These are phyloP conservation scores for Petromus typicus DNA, from an alignment of 2,113 vertebrate genomes.

Conservation along the genomic window DNA sequence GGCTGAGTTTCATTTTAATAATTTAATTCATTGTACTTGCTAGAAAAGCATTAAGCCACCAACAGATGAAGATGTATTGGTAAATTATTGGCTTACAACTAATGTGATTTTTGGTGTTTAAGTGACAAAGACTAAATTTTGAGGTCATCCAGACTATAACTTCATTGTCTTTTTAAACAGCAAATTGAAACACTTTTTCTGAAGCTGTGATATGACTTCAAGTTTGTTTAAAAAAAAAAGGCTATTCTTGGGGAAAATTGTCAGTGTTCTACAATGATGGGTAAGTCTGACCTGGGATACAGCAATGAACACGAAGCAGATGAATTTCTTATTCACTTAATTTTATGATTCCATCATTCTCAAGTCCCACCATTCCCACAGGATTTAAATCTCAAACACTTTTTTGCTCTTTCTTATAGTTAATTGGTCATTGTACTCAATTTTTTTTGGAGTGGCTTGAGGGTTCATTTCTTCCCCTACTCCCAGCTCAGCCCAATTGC, in stretches of 20 bases:
- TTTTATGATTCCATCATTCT: background rate
- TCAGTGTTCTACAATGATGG: background rate
- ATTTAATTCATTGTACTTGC: background rate
- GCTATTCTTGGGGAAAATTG: background rate
- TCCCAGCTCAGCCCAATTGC: background rate
- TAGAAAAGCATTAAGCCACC: background rate
- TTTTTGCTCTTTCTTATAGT: background rate
- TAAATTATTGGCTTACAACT: background rate
- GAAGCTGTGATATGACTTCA: background rate
- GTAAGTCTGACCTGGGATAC: background rate
- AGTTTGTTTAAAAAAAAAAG: background rate
- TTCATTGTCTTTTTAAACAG: background rate
- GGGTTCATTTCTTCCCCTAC: background rate
- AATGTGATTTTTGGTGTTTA: background rate
- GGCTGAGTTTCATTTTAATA: slow-evolving; percentile 39
- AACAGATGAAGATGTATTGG: background rate
- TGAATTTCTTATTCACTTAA: background rate
- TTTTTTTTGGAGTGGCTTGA: slow-evolving; percentile 20
- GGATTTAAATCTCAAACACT: slow-evolving; percentile 10
- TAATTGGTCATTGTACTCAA: background rate
- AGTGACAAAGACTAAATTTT: slow-evolving; percentile 35
- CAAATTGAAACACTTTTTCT: background rate
- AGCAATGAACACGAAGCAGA: background rate
- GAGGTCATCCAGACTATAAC: background rate
- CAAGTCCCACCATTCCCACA: background rate